Conservation (phyloP, 2,113 vertebrate species). For the Muscicapa adusta region DNA sequence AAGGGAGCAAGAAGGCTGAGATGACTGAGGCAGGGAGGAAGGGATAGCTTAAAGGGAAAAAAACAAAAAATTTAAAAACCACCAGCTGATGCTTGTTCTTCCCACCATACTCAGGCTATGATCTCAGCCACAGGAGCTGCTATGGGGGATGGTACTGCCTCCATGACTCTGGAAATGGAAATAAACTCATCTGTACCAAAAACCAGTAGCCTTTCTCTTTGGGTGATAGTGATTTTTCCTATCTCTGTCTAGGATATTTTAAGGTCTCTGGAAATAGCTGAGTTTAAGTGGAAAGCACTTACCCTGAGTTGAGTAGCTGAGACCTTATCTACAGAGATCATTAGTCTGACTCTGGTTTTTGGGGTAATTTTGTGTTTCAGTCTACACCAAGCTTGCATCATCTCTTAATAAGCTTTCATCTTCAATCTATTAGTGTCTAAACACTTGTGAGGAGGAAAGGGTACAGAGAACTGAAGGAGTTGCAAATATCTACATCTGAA, state of each 20-base stretch:
- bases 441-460: not conserved
- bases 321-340: not conserved
- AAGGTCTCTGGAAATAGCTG: not conserved
- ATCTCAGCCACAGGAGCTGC: not conserved
- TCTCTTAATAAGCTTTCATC: not conserved
- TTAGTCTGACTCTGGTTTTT: not conserved
- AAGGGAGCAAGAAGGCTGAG: not conserved
- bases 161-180: not conserved
- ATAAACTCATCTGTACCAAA: not conserved
- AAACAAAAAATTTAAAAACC: not conserved
- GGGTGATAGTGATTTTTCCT: not conserved
- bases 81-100: not conserved
- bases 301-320: not conserved
- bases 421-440: not conserved
- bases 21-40: not conserved
- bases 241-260: not conserved
- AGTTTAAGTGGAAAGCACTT: not conserved
- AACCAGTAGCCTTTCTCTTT: not conserved
- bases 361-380: not conserved
- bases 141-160: not conserved
- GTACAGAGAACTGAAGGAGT: not conserved
- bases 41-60: not conserved
- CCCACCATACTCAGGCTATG: rapidly evolving
- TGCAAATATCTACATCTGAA: not conserved
- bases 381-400: not conserved